phyloP scores from a whole-genome alignment of 2,888 invertebrate species.

The Thumatha senex region DNA sequence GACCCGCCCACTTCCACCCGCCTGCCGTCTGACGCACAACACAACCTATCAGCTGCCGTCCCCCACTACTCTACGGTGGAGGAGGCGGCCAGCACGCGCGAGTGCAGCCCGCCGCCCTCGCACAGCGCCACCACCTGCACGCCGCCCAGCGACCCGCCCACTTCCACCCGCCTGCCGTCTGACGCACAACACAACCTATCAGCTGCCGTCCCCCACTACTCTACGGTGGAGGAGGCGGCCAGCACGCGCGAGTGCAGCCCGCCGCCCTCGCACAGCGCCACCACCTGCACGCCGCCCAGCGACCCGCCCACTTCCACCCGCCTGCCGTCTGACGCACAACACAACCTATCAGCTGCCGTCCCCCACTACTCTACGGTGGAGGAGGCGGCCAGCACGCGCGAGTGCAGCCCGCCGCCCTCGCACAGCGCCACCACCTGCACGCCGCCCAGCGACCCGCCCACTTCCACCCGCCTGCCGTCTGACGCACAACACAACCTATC shows the following conservation, averaged over 20 bases:
- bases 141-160: constrained; percentile 95
- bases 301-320: constrained; percentile 90
- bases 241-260: constrained; percentile 93
- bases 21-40: constrained; percentile 61
- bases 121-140: constrained; percentile 95
- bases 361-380: too few species aligned
- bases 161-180: constrained; percentile 82
- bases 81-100: constrained; percentile 93
- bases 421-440: constrained; percentile 95
- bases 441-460: constrained; percentile 95
- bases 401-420: constrained; percentile 91
- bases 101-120: constrained; percentile 91
- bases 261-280: constrained; percentile 94
- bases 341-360: neutral
- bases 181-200: neutral
- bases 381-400: constrained; percentile 93
- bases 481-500: neutral
- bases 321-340: constrained; percentile 61
- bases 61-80: too few species aligned
- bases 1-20: constrained; percentile 90
- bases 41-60: neutral
- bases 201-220: too few species aligned
- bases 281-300: constrained; percentile 94
- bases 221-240: constrained; percentile 90
- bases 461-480: constrained; percentile 82